Evolutionary conservation across 2,888 invertebrate genomes (phyloP).

Genomic region (Polietes domitor): DNA sequence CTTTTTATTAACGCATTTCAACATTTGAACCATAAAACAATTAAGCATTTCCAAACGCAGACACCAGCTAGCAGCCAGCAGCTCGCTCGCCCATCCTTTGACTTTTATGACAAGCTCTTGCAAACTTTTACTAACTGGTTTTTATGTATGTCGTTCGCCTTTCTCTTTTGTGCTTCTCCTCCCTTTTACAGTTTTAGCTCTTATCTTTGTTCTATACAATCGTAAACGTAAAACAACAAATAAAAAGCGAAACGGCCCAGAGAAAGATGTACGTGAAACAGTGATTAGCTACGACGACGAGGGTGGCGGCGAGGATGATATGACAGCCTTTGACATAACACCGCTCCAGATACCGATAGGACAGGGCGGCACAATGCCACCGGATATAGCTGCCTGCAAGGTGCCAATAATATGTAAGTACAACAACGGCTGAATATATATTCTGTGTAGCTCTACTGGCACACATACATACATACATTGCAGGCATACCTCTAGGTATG

Average conservation of each 20-base stretch:
- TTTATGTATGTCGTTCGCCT: neutral
- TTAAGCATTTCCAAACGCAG: slow-evolving; percentile 34
- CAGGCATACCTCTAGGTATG: too few relatives aligned
- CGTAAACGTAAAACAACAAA: slow-evolving; percentile 90
- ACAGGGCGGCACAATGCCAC: slow-evolving; percentile 87
- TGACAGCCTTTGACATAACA: slow-evolving; percentile 99
- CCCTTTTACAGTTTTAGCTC: slow-evolving; percentile 88
- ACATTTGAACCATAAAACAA: slow-evolving; percentile 53
- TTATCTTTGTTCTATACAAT: slow-evolving; percentile 97
- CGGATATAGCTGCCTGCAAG: slow-evolving; percentile 91
- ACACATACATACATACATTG: neutral
- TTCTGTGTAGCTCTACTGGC: neutral
- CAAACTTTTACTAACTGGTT: slow-evolving; percentile 21
- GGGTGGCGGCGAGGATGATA: slow-evolving; percentile 99
- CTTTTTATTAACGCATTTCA: slow-evolving; percentile 43
- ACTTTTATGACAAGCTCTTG: neutral
- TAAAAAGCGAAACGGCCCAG: slow-evolving; percentile 97
- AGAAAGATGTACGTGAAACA: slow-evolving; percentile 99
- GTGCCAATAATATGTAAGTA: slow-evolving; percentile 82
- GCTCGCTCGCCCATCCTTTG: neutral
- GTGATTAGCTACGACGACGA: slow-evolving; percentile 99
- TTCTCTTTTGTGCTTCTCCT: slow-evolving; percentile 7
- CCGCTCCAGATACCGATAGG: slow-evolving; percentile 98
- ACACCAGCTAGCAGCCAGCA: neutral
- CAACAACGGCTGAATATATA: slow-evolving; percentile 3